A percentile compares a stretch with the other conserved stretches of the same genome.
These are phyloP conservation scores for Synanthedon myopaeformis DNA, from an alignment of 2,888 invertebrate species.

Conservation along the genomic window DNA sequence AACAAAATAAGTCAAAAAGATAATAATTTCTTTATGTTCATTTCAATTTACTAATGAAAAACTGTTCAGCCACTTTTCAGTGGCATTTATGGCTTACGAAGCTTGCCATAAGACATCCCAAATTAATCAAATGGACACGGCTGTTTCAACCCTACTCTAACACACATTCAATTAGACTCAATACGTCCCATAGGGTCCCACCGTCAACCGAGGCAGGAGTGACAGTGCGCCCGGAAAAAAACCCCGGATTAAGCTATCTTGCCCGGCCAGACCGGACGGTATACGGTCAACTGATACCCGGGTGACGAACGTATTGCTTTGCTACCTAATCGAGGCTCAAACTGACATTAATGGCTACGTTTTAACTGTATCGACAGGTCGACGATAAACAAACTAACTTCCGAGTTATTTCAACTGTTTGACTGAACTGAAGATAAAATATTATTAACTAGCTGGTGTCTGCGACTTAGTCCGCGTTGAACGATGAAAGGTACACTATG, in stretches of 20 bases:
- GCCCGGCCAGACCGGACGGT: slow-evolving; percentile 3
- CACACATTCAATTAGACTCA: not conserved
- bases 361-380: too few relatives aligned
- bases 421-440: too few relatives aligned
- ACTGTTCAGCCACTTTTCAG: too few relatives aligned
- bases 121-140: not conserved
- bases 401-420: too few relatives aligned
- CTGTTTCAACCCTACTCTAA: not conserved
- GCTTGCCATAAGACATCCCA: not conserved
- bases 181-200: not conserved
- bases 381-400: too few relatives aligned
- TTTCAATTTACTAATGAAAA: too few relatives aligned
- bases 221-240: slow-evolving; percentile 2
- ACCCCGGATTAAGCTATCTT: slow-evolving; percentile 13
- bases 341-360: too few relatives aligned
- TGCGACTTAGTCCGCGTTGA: too few relatives aligned
- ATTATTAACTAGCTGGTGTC: too few relatives aligned
- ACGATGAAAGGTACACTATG: too few relatives aligned
- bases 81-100: not conserved
- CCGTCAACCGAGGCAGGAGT: not conserved
- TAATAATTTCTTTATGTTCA: too few relatives aligned
- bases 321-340: not conserved
- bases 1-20: too few relatives aligned
- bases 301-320: slow-evolving; percentile 1
- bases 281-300: not conserved